Evolutionary conservation across 2,797 vertebrate genomes (phyloP).

Genomic region (Lepilemur septentrionalis): DNA sequence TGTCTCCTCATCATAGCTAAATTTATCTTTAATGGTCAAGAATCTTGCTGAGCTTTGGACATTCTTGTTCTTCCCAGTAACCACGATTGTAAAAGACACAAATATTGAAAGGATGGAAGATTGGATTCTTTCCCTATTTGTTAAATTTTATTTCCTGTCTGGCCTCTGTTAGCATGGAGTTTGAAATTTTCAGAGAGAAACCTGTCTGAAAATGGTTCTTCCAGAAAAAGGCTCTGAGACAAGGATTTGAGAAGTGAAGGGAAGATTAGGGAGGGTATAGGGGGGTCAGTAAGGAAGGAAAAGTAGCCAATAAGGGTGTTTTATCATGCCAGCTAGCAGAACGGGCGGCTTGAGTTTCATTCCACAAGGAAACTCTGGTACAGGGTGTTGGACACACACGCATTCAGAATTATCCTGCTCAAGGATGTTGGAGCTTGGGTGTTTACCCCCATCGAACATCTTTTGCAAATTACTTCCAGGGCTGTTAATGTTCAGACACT

Average conservation of each 20-base stretch:
- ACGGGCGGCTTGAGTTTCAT: neutral
- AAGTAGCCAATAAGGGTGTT: neutral
- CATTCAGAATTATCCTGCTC: neutral
- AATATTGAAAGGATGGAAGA: neutral
- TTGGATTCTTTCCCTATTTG: neutral
- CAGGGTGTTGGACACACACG: neutral
- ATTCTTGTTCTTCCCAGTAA: neutral
- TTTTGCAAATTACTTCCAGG: neutral
- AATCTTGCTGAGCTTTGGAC: neutral
- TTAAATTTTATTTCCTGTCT: neutral
- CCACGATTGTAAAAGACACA: neutral
- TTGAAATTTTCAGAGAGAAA: conserved; percentile 1
- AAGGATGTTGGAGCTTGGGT: neutral
- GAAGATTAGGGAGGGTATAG: neutral
- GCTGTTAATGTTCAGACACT: neutral
- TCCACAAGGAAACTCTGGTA: neutral
- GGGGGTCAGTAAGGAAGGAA: neutral
- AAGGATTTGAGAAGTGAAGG: neutral
- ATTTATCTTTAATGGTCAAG: neutral
- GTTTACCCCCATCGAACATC: neutral
- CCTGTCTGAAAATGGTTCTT: neutral
- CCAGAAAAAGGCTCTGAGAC: neutral
- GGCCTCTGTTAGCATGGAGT: neutral
- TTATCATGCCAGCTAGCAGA: neutral
- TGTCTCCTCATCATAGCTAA: neutral